Evolutionary conservation across 2,113 vertebrate genomes (phyloP), one percentile per base, ranked within the genome.

Genomic region (Psittacara wagleri): DNA sequence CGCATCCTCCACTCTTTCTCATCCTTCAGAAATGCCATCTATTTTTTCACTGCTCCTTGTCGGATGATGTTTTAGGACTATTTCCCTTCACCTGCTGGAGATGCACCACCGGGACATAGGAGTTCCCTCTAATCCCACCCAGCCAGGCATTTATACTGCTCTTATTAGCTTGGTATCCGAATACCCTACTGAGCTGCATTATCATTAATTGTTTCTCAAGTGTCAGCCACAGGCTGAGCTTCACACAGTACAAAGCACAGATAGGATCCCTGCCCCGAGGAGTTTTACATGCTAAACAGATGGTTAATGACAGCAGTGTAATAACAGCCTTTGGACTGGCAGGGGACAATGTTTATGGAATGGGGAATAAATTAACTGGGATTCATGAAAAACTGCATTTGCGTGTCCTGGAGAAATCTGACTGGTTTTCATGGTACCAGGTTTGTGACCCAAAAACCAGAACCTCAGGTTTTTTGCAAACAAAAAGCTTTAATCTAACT

Each of bases 141-240:
- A 94, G 74, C 44, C 70, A 96, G 81, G 92, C 86, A 94, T 92
- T 96, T 95, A 94, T 96, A 93, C 88, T 59, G 24, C 89, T 96
- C 86, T 88, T 93, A 95, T 88, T 92, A 94, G 95, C 86, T 83
- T 46, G 68, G 92, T 91, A 96, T 93, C 90, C n/a, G 5, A 88
- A 54, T 89, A 83, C 68, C 90, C 92, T 82, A 91, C 80, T 90
- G 94, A 95, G 93, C 77, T 83, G 63, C 86, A 96, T 92, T 95
- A 94, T 89, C 95, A 95, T 95, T 97, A 95, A 97, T 96, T 89
- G 96, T 97, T 96, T 92, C 94, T 96, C 93, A 97, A 96, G 96
- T 94, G 92, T 95, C 94, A 96, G 92, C 90, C 94, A 85, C 75
- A 55, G 84, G 87, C 89, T 95, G 86, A 76, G 88, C 91, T 95